phyloP scores from a whole-genome alignment of 2,113 vertebrate species.

The Plecotus auritus region DNA sequence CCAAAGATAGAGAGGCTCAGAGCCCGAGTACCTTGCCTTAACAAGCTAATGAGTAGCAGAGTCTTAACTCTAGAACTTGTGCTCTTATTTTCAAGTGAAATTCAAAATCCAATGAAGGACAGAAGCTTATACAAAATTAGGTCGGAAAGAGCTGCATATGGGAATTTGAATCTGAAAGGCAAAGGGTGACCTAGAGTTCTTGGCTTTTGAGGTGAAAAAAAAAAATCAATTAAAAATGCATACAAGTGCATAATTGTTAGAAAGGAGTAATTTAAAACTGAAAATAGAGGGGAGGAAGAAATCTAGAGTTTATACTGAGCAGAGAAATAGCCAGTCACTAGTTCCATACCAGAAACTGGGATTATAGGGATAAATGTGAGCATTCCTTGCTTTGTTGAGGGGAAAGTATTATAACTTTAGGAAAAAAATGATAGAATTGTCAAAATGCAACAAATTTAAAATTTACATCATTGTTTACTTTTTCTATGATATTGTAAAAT shows the following conservation, averaged over 20 bases:
- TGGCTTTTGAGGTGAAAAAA: background rate
- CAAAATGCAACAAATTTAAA: background rate
- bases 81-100: background rate
- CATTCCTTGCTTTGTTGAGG: background rate
- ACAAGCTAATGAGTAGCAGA: background rate
- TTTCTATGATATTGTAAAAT: background rate
- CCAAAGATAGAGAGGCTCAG: background rate
- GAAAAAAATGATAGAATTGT: background rate
- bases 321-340: background rate
- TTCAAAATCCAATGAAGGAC: background rate
- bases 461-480: background rate
- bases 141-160: background rate
- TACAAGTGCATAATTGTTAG: background rate
- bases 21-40: background rate
- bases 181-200: background rate
- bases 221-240: background rate
- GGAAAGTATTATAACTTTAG: background rate
- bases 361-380: background rate
- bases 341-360: background rate
- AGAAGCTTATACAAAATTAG: background rate
- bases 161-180: background rate
- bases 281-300: background rate
- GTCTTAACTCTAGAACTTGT: background rate
- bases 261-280: background rate
- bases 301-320: background rate